Evolutionary conservation across 2,113 vertebrate species (phyloP).

Genomic region (Mormyrus lacerda): DNA sequence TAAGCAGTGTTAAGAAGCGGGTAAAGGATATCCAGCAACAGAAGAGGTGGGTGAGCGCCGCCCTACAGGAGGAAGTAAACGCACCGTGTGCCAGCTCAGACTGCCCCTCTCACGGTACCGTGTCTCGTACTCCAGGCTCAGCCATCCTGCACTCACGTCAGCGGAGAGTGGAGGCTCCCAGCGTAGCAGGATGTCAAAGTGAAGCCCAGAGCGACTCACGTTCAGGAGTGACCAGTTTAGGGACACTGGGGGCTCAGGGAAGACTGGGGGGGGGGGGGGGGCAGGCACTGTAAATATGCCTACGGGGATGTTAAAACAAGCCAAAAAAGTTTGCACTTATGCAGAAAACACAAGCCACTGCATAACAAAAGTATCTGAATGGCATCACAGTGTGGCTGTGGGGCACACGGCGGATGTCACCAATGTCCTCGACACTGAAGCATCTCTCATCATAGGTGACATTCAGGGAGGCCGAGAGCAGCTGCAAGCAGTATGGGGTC

Average conservation of each 20-base stretch:
- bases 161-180: slow-evolving; percentile 80
- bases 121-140: slow-evolving; percentile 76
- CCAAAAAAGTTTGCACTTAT: background rate
- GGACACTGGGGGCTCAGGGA: slow-evolving; percentile 72
- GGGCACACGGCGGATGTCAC: slow-evolving; percentile 50
- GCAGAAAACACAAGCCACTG: background rate
- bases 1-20: background rate
- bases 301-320: background rate
- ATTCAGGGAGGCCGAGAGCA: slow-evolving; percentile 56
- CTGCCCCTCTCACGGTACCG: slow-evolving; percentile 64
- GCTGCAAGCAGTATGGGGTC: slow-evolving; percentile 72
- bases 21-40: background rate
- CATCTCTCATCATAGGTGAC: slow-evolving; percentile 63
- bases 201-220: slow-evolving; percentile 58
- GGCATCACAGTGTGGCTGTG: background rate
- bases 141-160: slow-evolving; percentile 77
- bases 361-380: background rate
- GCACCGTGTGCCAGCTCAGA: slow-evolving; percentile 41
- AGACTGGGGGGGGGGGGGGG: slow-evolving; percentile 60
- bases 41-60: background rate
- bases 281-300: slow-evolving; percentile 28
- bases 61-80: background rate
- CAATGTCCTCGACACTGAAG: slow-evolving; percentile 78
- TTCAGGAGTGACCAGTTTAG: slow-evolving; percentile 86
- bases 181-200: slow-evolving; percentile 73